Percentiles rank a stretch among this genome's conserved stretches.
These are phyloP conservation scores for Lasioglossum malachurum DNA, from an alignment of 2,888 invertebrate genomes.

Conservation along the genomic window DNA sequence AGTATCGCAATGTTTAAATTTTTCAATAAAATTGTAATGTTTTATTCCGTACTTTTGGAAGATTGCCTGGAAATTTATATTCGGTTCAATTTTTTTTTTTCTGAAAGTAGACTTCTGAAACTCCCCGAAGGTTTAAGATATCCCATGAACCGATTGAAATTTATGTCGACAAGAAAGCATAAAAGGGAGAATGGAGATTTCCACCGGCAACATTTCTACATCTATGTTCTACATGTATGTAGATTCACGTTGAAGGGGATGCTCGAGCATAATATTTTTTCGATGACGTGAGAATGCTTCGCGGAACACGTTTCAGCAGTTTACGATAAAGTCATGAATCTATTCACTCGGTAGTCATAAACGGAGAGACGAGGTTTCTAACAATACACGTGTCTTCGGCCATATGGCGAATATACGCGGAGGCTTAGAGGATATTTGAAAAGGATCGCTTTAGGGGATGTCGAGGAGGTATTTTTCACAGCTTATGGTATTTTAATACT, in stretches of 20 bases:
- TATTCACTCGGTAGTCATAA: background rate
- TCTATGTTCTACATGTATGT: background rate
- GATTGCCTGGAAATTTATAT: background rate
- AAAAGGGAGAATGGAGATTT: background rate
- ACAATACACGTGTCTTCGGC: background rate
- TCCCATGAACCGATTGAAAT: background rate
- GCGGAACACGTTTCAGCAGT: background rate
- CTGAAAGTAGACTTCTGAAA: background rate
- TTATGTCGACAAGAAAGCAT: background rate
- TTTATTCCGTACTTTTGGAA: background rate
- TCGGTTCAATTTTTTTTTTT: background rate
- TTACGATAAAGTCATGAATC: slow-evolving; percentile 14
- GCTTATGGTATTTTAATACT: background rate
- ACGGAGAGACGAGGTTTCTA: background rate
- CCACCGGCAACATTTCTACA: background rate
- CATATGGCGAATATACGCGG: background rate
- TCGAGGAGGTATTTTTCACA: background rate
- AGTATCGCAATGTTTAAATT: background rate
- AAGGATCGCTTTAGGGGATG: slow-evolving; percentile 2
- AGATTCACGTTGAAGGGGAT: background rate
- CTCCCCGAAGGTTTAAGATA: background rate
- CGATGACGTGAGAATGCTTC: background rate
- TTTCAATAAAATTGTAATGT: background rate
- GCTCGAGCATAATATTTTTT: slow-evolving; percentile 5
- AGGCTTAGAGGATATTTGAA: slow-evolving; percentile 11